Evolutionary conservation across 1,140 invertebrate species (phyloP).

Genomic region (Drosophila equinoxialis): DNA sequence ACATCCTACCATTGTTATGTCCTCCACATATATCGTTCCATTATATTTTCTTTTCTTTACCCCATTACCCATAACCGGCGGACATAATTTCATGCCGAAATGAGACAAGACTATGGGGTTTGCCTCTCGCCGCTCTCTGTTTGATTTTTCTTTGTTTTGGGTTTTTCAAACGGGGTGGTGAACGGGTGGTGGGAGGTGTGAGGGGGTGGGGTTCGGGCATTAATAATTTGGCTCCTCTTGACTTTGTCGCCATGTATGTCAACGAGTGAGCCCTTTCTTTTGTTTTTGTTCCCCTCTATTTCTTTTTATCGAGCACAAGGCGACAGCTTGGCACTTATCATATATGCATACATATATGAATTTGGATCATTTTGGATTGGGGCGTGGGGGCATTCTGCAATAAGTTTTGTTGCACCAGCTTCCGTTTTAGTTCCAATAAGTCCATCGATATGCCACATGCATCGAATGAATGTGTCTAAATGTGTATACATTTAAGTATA

Average conservation of each 20-base stretch:
- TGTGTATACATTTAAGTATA: slow-evolving; percentile 33
- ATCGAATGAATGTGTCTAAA: background rate
- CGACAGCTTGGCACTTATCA: slow-evolving; percentile 67
- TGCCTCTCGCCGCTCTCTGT: background rate
- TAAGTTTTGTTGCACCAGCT: slow-evolving; percentile 30
- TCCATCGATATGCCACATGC: slow-evolving; percentile 10
- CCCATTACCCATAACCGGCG: slow-evolving; percentile 63
- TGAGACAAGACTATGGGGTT: slow-evolving; percentile 16
- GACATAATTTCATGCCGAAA: slow-evolving; percentile 39
- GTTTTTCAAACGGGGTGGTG: background rate
- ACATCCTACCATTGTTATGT: slow-evolving; percentile 6
- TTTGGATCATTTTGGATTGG: slow-evolving; percentile 6
- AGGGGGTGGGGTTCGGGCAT: background rate
- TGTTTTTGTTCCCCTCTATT: slow-evolving; percentile 1
- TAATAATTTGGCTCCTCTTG: slow-evolving; percentile 68
- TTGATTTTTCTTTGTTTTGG: slow-evolving; percentile 58
- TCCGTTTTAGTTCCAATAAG: slow-evolving; percentile 27
- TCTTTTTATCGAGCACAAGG: slow-evolving; percentile 66
- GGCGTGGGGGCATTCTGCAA: slow-evolving; percentile 3
- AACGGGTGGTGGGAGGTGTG: background rate
- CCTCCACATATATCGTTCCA: slow-evolving; percentile 29
- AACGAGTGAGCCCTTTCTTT: slow-evolving; percentile 41
- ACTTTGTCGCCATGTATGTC: slow-evolving; percentile 68
- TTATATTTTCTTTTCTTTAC: slow-evolving; percentile 19
- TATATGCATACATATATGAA: slow-evolving; percentile 11